A percentile compares a stretch with the other conserved stretches of the same genome.
These are phyloP conservation scores for Bos taurus DNA, from an alignment of 2,113 vertebrate genomes.

Conservation along the genomic window DNA sequence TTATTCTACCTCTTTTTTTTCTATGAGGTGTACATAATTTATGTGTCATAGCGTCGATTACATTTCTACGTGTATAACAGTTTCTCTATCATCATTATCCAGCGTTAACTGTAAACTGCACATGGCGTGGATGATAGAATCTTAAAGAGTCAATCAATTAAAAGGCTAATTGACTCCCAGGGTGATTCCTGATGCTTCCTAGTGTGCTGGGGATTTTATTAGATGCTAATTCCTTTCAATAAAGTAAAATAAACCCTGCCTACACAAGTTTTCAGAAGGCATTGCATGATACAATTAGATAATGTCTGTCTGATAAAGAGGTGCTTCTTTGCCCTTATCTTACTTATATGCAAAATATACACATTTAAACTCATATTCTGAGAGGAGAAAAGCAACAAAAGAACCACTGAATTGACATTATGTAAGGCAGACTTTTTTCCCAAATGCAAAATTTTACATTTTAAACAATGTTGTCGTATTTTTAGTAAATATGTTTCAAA, in stretches of 20 bases:
- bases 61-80: background rate
- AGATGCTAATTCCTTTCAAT: background rate
- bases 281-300: background rate
- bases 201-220: background rate
- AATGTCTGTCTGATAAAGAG: background rate
- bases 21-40: background rate
- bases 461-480: background rate
- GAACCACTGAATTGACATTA: background rate
- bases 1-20: background rate
- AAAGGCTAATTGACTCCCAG: background rate
- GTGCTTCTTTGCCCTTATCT: background rate
- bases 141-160: background rate
- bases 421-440: background rate
- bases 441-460: background rate
- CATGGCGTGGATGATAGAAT: background rate
- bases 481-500: background rate
- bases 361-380: background rate
- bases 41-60: background rate
- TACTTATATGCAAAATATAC: background rate
- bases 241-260: background rate
- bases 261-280: background rate
- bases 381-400: background rate
- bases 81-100: background rate
- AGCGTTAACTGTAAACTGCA: background rate
- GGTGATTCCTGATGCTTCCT: background rate